phyloP scores from a whole-genome alignment of 2,113 vertebrate genomes.

The Melierax canorus region DNA sequence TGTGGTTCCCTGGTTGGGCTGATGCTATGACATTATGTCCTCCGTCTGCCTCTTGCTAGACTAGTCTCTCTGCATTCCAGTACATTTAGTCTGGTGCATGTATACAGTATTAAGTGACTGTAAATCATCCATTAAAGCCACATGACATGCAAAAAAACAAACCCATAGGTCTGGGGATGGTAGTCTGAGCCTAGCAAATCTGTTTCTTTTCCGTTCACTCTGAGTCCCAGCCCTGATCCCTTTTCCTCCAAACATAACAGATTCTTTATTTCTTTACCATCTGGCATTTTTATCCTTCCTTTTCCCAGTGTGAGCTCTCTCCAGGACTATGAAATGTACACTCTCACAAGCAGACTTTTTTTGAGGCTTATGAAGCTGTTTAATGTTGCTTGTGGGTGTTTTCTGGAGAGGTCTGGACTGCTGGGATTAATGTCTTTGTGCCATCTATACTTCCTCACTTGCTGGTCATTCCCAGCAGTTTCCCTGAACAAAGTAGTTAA shows the following conservation, averaged over 20 bases:
- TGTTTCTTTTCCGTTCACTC: background rate
- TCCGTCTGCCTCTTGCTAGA: conserved; percentile 31
- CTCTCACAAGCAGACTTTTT: background rate
- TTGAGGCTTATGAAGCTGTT: background rate
- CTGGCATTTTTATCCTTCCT: background rate
- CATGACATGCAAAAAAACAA: background rate
- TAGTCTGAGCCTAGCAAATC: background rate
- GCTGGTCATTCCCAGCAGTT: background rate
- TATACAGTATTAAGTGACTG: background rate
- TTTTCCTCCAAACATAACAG: background rate
- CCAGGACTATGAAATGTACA: background rate
- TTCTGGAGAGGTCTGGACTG: background rate
- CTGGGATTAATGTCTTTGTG: background rate
- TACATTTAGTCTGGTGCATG: conserved; percentile 31
- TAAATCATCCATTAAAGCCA: conserved; percentile 17
- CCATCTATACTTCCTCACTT: background rate
- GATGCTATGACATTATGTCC: conserved; percentile 40
- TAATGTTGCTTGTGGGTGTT: background rate
- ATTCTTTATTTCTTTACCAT: background rate
- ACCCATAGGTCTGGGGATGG: background rate
- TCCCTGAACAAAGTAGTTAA: background rate
- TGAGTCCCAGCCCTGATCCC: background rate
- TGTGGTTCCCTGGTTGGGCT: conserved; percentile 36
- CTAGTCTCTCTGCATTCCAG: conserved; percentile 54
- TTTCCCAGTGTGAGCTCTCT: background rate